Base-by-base conservation (phyloP, 1,140 invertebrate genomes). In the Drosophila dunni region DNA sequence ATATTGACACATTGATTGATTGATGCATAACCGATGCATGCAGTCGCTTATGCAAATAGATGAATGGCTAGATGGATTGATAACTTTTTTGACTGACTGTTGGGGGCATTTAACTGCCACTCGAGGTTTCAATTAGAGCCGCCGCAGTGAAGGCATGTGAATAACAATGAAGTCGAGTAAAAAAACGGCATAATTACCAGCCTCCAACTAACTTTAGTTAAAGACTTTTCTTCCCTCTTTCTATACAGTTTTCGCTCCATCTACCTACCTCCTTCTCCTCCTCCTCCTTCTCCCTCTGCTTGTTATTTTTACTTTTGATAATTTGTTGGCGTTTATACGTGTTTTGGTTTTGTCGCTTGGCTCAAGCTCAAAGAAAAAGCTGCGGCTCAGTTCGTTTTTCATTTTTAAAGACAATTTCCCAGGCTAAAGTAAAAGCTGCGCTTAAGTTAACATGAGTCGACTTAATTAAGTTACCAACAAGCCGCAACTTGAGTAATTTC, bases 361-460 rank as follows among this genome's bases (percentile, higher is more conserved):
- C 46, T 48, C 46, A 20, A 15, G 17, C 20, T 24, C 17, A 17
- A 29, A 29, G 24, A 29, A 29, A 29, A 6, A 29, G 6, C 24
- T 29, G 24, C 24, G 58, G 48, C 67, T 15, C 46, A 29, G 62
- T 64, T 58, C 54, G 56, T 56, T 80, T 80, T 79, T 78, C 71
- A 75, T 75, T 75, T 29, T 51, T 78, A 79, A 80, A 80, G 64
- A 75, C 72, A 76, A 70, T 81, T 83, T 78, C 79, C 79, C 75
- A 81, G 65, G 75, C 74, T 53, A 77, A 83, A 79, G 81, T 77
- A 79, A 83, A 79, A 84, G 77, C 81, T 74, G 58, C 62, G 75
- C 71, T 81, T 79, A 75, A 64, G 60, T 53, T 56, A 66, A 74
- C 70, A 70, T 57, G 58, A 61, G 58, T 44, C 53, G 72, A 62